Evolutionary conservation across 2,888 invertebrate species (phyloP).

Genomic region (Cordilura impudica): DNA sequence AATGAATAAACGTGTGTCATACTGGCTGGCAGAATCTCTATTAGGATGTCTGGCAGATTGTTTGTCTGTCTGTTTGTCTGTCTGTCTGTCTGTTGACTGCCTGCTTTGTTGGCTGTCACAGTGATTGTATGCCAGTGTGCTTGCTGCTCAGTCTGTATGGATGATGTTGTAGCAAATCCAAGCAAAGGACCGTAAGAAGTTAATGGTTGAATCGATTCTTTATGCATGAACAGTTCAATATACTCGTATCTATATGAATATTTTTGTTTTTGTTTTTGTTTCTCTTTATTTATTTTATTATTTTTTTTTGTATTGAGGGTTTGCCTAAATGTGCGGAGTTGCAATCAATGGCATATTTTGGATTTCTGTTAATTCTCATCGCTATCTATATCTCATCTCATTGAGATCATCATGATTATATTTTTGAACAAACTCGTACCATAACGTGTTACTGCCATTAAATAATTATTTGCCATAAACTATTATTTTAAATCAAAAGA

Average conservation of each 20-base stretch:
- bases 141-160: neutral
- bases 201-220: constrained; percentile 63
- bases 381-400: neutral
- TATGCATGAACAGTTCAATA: constrained; percentile 60
- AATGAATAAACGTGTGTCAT: neutral
- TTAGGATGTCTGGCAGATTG: neutral
- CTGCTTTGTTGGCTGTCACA: neutral
- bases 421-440: constrained; percentile 30
- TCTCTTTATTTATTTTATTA: neutral
- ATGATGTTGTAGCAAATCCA: neutral
- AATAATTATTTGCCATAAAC: constrained; percentile 56
- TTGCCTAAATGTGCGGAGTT: constrained; percentile 42
- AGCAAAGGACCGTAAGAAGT: constrained; percentile 47
- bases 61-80: neutral
- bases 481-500: constrained; percentile 19
- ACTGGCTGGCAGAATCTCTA: neutral
- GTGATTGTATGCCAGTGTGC: neutral
- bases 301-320: constrained; percentile 7
- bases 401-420: constrained; percentile 22
- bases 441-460: constrained; percentile 56
- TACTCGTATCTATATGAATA: constrained; percentile 46
- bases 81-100: neutral
- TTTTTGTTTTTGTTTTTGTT: neutral
- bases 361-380: neutral
- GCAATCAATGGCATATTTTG: constrained; percentile 47